Base-by-base conservation (phyloP, 2,888 invertebrate genomes). In the Lithophane ornitopus region DNA sequence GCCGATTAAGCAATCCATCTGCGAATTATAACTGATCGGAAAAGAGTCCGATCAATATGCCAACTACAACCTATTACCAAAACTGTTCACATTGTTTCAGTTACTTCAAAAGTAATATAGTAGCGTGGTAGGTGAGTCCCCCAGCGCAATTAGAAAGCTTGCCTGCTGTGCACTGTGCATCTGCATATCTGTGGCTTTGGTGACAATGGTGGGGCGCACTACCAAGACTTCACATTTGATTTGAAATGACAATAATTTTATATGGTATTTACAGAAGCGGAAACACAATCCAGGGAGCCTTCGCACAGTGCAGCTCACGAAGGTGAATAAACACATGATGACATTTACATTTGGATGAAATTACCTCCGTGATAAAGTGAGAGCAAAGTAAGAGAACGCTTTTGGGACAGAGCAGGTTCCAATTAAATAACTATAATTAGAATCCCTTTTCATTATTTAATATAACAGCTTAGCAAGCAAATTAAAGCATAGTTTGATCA, bases 61-160 rank as follows among this genome's bases (percentile, higher is more conserved):
- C 39, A 41, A 44, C 2, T 74, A 41, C 28, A 63, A 49, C 46
- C 52, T 81, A 73, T 84, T 72, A 86, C 69, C 74, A 87, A 88
- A 88, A 76, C 63, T 81, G 86, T 95, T 95, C 91, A 92, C 91
- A 92, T 96, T 96, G 96, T 96, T 96, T 96, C 96, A 96, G 96
- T 95, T 93, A 87, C 95, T 90, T 93, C 95, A 91, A 96, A 96
- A 95, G 87, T 95, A 90, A 85, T 95, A 92, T 96, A 95, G 92
- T 90, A 76, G 71, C 81, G 80, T 88, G 44, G 82, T 93, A 89
- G 95, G 95, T 95, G 94, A 95, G 95, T 95, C 70, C 83, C 86
- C 85, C 83, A 85, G 83, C 88, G 84, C 80, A 79, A 82, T 86
- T 59, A 16, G 74, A 75, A 78, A 76, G 90, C 85, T 85, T 85